A percentile compares a stretch with the other conserved stretches of the same genome.
These are phyloP conservation scores for Hydractinia echinata DNA, from an alignment of 30 jellyfish, hydroid and myxozoan genomes.

Conservation along the genomic window DNA sequence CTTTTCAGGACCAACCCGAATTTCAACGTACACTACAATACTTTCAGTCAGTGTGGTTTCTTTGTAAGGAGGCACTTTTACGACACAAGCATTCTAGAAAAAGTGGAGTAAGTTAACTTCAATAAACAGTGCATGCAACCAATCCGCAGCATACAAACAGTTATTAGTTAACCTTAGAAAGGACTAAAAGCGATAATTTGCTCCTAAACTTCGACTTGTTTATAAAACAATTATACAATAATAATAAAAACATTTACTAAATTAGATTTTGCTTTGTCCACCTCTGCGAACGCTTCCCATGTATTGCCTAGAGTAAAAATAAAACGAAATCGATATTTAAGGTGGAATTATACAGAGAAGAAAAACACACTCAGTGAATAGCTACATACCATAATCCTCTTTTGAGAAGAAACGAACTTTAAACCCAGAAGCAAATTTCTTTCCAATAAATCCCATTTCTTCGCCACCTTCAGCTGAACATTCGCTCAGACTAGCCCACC, in stretches of 20 bases:
- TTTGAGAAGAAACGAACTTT: conserved; percentile 75
- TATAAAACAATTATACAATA: neutral
- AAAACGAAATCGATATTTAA: neutral
- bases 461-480: conserved; percentile 76
- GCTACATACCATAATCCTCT: conserved; percentile 58
- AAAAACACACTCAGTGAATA: neutral
- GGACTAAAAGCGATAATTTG: neutral
- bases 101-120: neutral
- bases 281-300: conserved; percentile 90
- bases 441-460: conserved; percentile 87
- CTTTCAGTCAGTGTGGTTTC: conserved; percentile 26
- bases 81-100: conserved; percentile 76
- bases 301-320: conserved; percentile 24
- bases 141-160: neutral
- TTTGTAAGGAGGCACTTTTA: conserved; percentile 74
- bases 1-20: conserved; percentile 91
- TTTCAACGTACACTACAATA: conserved; percentile 70
- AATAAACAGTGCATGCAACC: neutral
- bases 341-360: neutral
- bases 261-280: conserved; percentile 73
- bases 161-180: neutral
- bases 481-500: conserved; percentile 84
- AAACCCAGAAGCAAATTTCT: conserved; percentile 92
- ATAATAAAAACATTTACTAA: conserved; percentile 36
- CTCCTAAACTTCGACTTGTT: neutral